Percentiles rank a stretch among this genome's conserved stretches.
phyloP scores from a whole-genome alignment of 2,113 vertebrate species.

The Labeo catla region DNA sequence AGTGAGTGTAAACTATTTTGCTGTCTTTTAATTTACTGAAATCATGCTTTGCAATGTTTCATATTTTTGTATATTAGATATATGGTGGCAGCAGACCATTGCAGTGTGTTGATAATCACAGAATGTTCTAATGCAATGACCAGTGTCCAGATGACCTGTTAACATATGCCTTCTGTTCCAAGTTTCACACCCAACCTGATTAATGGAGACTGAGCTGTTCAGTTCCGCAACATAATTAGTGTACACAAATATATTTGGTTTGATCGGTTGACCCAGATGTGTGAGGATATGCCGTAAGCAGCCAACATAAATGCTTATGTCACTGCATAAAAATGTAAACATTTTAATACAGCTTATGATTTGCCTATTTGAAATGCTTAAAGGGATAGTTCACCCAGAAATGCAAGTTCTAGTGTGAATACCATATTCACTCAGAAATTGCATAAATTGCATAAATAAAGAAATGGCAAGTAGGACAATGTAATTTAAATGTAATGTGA shows the following conservation, averaged over 20 bases:
- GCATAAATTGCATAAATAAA: no score
- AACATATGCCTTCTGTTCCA: not conserved
- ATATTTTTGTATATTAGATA: not conserved
- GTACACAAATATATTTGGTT: not conserved
- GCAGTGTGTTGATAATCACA: slow-evolving; percentile 6
- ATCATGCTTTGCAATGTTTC: not conserved
- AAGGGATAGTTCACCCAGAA: not conserved
- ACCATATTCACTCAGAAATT: no score
- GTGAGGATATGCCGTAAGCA: not conserved
- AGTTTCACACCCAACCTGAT: not conserved
- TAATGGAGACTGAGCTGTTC: not conserved
- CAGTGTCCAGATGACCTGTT: not conserved
- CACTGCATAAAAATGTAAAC: not conserved
- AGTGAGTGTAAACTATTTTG: not conserved
- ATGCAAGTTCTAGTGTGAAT: not conserved
- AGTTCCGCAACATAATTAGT: not conserved
- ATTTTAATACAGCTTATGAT: not conserved
- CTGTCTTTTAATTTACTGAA: not conserved
- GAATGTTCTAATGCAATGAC: not conserved
- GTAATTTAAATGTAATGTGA: no score
- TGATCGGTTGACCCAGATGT: not conserved
- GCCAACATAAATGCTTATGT: not conserved
- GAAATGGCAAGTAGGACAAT: no score
- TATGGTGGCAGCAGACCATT: not conserved
- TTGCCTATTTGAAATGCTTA: not conserved